These are phyloP conservation scores for Tetrao urogallus DNA, from an alignment of 2,113 vertebrate genomes.

Conservation along the genomic window DNA sequence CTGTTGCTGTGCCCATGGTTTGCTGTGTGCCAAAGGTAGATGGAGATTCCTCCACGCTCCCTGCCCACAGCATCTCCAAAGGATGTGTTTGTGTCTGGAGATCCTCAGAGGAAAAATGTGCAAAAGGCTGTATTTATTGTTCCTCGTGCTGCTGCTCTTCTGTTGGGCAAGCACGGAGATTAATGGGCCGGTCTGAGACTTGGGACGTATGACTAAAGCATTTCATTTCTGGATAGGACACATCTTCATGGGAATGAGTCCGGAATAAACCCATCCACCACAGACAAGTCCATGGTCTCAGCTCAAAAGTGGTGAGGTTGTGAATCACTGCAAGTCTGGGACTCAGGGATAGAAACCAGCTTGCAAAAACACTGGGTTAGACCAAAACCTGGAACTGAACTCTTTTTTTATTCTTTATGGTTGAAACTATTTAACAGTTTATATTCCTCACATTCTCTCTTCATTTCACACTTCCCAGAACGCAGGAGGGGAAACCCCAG, in stretches of 20 bases:
- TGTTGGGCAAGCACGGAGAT: neutral
- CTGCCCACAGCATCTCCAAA: neutral
- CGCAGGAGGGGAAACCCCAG: neutral
- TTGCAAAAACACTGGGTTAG: neutral
- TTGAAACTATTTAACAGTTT: neutral
- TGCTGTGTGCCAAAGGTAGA: rapidly evolving
- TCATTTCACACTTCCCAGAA: neutral
- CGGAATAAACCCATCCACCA: neutral
- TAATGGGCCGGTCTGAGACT: neutral
- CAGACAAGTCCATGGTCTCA: conserved; percentile 10
- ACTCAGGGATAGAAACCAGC: neutral
- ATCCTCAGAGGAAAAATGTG: rapidly evolving
- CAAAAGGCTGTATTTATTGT: neutral
- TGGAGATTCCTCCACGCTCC: neutral
- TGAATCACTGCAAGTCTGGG: neutral
- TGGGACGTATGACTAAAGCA: neutral
- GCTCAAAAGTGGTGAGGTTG: neutral
- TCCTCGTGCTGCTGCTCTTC: rapidly evolving
- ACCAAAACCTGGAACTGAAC: conserved; percentile 6
- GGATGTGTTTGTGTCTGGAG: neutral
- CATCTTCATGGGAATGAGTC: neutral
- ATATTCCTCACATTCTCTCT: neutral
- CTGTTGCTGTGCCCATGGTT: neutral
- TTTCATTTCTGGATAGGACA: neutral
- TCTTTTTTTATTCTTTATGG: neutral